Conservation (phyloP, 1,140 invertebrate genomes). For the Tetraneura akinire region DNA sequence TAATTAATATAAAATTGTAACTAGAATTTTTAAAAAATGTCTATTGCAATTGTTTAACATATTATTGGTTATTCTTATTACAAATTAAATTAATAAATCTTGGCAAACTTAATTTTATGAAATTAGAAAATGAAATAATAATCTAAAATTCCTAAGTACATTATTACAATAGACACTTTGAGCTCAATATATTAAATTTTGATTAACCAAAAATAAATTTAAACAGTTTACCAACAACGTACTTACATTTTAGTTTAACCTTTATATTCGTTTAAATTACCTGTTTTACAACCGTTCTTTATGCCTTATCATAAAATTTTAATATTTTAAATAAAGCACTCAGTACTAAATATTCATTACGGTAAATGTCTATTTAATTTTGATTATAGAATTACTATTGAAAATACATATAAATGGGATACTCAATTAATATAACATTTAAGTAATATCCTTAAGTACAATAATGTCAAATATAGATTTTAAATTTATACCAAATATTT, state of each 20-base stretch:
- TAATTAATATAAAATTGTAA: neutral
- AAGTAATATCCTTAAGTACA: too few relatives aligned
- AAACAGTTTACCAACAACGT: neutral
- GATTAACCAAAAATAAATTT: slow-evolving; percentile 13
- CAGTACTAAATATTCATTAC: neutral
- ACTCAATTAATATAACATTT: too few relatives aligned
- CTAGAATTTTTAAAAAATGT: too few relatives aligned
- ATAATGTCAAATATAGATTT: too few relatives aligned
- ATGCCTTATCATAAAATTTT: slow-evolving; percentile 15
- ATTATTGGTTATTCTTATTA: too few relatives aligned
- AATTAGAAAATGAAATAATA: too few relatives aligned
- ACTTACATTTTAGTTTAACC: neutral
- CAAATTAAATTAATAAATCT: too few relatives aligned
- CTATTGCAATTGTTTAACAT: too few relatives aligned
- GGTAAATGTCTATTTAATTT: neutral
- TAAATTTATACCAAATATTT: too few relatives aligned
- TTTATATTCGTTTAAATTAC: slow-evolving; percentile 1
- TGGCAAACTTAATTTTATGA: too few relatives aligned
- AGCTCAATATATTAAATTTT: neutral
- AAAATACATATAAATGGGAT: neutral
- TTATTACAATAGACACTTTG: neutral
- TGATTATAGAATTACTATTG: neutral
- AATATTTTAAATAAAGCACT: neutral
- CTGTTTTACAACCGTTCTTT: slow-evolving; percentile 37
- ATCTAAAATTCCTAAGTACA: too few relatives aligned